Evolutionary conservation across 2,888 invertebrate genomes (phyloP).

Genomic region (Amaurobius ferox): DNA sequence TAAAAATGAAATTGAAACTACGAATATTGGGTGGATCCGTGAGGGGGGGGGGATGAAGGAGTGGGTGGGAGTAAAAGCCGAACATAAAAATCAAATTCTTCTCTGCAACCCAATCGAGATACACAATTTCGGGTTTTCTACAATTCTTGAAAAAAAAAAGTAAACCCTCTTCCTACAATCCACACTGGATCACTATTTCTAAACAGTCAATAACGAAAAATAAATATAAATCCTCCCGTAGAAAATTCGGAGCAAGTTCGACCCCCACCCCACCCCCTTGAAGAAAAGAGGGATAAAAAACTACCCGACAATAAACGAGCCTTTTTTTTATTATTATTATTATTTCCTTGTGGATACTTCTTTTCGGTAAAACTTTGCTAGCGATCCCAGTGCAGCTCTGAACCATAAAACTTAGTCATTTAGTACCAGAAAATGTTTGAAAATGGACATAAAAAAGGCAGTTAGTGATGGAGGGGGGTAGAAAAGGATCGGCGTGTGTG

Average conservation of each 20-base stretch:
- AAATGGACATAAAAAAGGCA: conserved; percentile 14
- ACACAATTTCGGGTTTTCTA: background rate
- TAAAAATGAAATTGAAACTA: no score
- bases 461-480: background rate
- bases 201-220: conserved; percentile 4
- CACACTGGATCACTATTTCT: background rate
- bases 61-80: background rate
- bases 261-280: background rate
- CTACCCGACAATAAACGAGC: background rate
- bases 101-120: background rate
- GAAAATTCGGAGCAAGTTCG: background rate
- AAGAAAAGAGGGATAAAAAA: background rate
- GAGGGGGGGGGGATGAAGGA: no score
- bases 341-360: background rate
- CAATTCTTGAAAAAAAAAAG: background rate
- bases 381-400: background rate
- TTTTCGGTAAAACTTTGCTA: background rate
- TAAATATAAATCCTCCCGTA: background rate
- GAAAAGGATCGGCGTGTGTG: background rate
- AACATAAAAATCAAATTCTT: conserved; percentile 3
- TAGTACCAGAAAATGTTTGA: conserved; percentile 14
- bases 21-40: no score
- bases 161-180: background rate
- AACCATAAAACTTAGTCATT: conserved; percentile 8
- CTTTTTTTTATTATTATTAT: no score